phyloP scores from a whole-genome alignment of 2,797 vertebrate species.

The Haliaeetus vocifer region DNA sequence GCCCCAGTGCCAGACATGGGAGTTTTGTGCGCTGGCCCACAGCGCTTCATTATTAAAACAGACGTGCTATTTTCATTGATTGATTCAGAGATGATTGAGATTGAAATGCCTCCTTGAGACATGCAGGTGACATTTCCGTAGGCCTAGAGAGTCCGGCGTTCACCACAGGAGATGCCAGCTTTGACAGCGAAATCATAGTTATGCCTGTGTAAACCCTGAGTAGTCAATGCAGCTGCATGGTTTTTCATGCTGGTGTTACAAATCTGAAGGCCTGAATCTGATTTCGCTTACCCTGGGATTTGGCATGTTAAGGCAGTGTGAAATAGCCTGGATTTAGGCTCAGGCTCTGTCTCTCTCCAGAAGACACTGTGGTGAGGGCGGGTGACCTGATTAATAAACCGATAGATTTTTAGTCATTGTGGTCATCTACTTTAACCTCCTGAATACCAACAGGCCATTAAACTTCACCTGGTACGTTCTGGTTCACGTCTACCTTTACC shows the following conservation, averaged over 20 bases:
- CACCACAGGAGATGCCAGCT: constrained; percentile 12
- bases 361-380: not conserved
- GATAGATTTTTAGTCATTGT: not conserved
- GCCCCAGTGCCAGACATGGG: not conserved
- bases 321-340: not conserved
- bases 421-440: not conserved
- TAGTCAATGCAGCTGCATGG: not conserved
- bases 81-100: constrained; percentile 16
- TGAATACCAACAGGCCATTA: not conserved
- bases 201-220: not conserved
- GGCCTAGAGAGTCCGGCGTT: not conserved
- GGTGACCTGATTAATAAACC: not conserved
- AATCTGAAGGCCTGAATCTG: not conserved
- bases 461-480: not conserved
- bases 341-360: not conserved
- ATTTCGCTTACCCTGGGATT: not conserved
- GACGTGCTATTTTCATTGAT: not conserved
- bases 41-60: not conserved
- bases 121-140: not conserved
- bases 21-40: not conserved
- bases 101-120: constrained; percentile 13
- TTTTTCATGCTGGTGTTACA: not conserved
- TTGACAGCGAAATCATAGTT: constrained; percentile 14
- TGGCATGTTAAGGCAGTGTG: not conserved
- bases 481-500: not conserved